Conservation (phyloP, 1,140 invertebrate species). For the Parapsyche elsis region DNA sequence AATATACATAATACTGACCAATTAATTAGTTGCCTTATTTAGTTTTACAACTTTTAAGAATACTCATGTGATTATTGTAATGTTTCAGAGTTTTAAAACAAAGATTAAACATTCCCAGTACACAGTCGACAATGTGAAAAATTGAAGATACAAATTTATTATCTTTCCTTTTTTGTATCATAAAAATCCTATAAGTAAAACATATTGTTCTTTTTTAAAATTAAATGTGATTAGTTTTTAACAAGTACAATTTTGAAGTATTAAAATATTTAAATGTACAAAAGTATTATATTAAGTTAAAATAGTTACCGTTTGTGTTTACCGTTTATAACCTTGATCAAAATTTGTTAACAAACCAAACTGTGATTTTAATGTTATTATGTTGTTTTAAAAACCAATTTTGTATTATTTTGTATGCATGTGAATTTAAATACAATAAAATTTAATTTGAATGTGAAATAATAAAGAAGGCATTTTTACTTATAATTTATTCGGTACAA, state of each 20-base stretch:
- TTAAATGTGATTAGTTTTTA: neutral
- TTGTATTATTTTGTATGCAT: neutral
- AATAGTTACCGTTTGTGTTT: no score
- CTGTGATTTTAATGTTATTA: neutral
- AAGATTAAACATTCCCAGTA: conserved; percentile 60
- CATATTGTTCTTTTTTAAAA: neutral
- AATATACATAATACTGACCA: no score
- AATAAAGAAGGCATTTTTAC: neutral
- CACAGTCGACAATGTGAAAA: conserved; percentile 32
- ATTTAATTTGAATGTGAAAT: neutral
- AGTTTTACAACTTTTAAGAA: no score
- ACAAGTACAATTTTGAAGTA: no score
- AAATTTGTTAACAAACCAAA: neutral
- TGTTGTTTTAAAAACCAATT: neutral
- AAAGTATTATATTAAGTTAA: no score
- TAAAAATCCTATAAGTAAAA: neutral
- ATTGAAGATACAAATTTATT: neutral
- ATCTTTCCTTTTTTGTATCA: neutral
- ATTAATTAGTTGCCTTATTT: no score
- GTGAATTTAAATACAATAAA: no score
- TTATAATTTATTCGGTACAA: neutral
- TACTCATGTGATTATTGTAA: conserved; percentile 18
- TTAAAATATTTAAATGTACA: no score
- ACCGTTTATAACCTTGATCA: no score
- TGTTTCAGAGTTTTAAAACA: conserved; percentile 61